phyloP scores from a whole-genome alignment of 2,113 vertebrate species.

The Nansenia antarctica region DNA sequence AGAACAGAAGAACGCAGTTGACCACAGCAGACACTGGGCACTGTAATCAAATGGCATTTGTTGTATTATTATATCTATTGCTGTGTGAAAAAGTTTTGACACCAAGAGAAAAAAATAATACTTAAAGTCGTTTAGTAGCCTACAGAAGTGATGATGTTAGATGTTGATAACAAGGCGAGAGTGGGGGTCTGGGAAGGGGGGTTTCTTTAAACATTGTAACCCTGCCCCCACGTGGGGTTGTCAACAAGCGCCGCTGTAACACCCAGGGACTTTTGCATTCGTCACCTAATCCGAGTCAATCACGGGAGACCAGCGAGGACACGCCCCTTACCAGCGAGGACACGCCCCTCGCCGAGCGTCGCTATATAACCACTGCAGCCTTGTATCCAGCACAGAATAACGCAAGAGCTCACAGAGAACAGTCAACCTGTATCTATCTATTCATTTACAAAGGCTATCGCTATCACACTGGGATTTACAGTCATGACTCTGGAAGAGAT shows the following conservation, averaged over 20 bases:
- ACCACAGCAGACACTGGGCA: background rate
- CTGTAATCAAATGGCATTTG: too few species aligned
- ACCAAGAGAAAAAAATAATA: constrained; percentile 17
- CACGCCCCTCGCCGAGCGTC: constrained; percentile 55
- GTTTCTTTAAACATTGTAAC: constrained; percentile 72
- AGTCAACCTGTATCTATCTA: background rate
- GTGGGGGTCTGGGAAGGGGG: constrained; percentile 16
- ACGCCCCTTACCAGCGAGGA: constrained; percentile 69
- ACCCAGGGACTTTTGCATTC: constrained; percentile 55
- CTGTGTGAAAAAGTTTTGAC: background rate
- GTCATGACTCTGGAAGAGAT: constrained; percentile 95
- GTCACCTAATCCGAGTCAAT: constrained; percentile 75
- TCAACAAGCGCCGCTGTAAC: constrained; percentile 51
- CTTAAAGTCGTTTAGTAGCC: constrained; percentile 28
- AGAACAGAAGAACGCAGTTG: constrained; percentile 44
- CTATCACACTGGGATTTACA: constrained; percentile 64
- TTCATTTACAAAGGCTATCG: constrained; percentile 11
- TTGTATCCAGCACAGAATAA: constrained; percentile 53
- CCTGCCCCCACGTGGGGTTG: constrained; percentile 75
- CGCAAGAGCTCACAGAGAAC: background rate
- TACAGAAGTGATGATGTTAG: constrained; percentile 47
- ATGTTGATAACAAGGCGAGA: constrained; percentile 47
- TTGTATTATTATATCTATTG: too few species aligned
- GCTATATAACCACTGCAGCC: constrained; percentile 70
- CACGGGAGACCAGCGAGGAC: constrained; percentile 25